Percentiles rank a stretch among this genome's conserved stretches.
phyloP scores from a whole-genome alignment of 2,113 vertebrate genomes.

The Planiliza haematocheilus region DNA sequence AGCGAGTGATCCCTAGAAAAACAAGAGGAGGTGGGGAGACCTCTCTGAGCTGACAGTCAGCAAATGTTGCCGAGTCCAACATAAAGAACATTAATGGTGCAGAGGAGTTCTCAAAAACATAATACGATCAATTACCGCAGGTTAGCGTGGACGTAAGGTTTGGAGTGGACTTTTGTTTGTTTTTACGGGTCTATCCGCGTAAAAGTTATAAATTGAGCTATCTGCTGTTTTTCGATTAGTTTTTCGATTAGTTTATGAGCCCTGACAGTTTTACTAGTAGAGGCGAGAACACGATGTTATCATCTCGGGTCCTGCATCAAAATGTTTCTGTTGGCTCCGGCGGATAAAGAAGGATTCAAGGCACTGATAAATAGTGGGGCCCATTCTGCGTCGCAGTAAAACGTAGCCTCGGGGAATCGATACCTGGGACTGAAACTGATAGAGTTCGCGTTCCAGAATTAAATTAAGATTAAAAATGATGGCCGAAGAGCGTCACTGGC shows the following conservation, averaged over 20 bases:
- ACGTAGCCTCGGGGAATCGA: conserved; percentile 15
- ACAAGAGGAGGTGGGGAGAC: conserved; percentile 9
- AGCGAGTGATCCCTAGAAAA: conserved; percentile 9
- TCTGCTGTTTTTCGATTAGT: not conserved
- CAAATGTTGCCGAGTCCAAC: not conserved
- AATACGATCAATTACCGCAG: not conserved
- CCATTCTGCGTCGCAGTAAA: not conserved
- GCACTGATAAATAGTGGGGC: not conserved
- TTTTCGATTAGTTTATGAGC: not conserved
- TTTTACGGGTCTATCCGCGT: no score
- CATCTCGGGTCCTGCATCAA: not conserved
- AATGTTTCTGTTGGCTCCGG: not conserved
- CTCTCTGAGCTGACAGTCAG: not conserved
- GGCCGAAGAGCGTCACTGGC: not conserved
- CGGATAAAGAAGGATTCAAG: not conserved
- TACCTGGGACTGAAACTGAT: conserved; percentile 5
- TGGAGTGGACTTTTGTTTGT: no score
- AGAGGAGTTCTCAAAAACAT: not conserved
- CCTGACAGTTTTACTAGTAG: no score
- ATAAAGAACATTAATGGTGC: not conserved
- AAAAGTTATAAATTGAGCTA: no score
- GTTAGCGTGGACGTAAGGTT: not conserved
- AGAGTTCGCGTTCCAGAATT: conserved; percentile 23
- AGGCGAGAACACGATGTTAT: not conserved
- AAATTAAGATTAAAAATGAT: conserved; percentile 6